Conservation (phyloP, 2,113 vertebrate species). For the Micronycteris hirsuta region DNA sequence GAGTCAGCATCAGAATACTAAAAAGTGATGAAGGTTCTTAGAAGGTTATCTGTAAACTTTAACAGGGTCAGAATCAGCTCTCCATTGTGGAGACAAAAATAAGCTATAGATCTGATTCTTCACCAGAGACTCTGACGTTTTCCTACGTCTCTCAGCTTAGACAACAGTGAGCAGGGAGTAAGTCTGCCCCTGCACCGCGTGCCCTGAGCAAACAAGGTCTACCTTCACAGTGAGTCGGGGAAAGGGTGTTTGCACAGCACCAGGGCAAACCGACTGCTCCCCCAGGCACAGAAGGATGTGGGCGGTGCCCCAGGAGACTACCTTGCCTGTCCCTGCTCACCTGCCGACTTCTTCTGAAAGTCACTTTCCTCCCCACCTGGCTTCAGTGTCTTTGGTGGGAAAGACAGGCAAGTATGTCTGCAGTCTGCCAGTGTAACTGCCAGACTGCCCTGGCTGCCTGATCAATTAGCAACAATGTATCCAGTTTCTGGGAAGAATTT, state of each 20-base stretch:
- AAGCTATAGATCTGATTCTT: not conserved
- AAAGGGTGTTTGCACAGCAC: fast-evolving
- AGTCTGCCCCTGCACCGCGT: not conserved
- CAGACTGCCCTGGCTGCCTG: constrained; percentile 37
- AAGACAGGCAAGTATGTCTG: not conserved
- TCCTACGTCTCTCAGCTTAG: not conserved
- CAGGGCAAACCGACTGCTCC: too few relatives aligned
- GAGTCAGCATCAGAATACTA: not conserved
- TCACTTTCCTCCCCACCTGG: not conserved
- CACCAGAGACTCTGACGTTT: not conserved
- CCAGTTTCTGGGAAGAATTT: constrained; percentile 33
- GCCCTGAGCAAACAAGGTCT: not conserved
- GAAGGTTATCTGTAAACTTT: not conserved
- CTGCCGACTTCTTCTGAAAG: not conserved
- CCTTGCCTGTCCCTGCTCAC: not conserved
- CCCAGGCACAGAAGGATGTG: fast-evolving
- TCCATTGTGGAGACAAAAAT: not conserved
- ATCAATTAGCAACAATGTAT: constrained; percentile 50
- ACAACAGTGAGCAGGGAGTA: not conserved
- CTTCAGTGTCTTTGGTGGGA: constrained; percentile 19
- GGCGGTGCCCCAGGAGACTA: not conserved
- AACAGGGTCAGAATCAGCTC: not conserved
- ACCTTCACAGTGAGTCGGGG: not conserved
- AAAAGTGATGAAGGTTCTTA: not conserved
- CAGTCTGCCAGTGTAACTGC: not conserved